Base-by-base conservation (phyloP, 2,113 vertebrate genomes). In the Sarotherodon lohbergeri region DNA sequence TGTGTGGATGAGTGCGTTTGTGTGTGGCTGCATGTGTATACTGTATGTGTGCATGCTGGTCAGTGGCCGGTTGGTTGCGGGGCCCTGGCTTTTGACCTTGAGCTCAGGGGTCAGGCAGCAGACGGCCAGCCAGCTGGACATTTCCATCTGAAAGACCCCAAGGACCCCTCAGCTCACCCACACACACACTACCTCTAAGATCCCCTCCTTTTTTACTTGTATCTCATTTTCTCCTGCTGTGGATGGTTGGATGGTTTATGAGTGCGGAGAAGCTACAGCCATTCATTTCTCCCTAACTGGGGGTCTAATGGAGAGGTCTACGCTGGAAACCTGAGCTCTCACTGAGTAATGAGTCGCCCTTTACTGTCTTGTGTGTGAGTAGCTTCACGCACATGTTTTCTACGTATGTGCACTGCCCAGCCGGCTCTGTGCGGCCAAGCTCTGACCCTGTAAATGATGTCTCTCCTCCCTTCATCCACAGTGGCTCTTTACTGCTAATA, bases 91-190 rank as follows among this genome's bases (percentile, higher is more conserved):
- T 97, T 97, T 98, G 98, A 98, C 98, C 98, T 97, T 97, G 97
- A 97, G 97, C 97, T 96, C 96, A 97, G 96, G 96, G 98, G 97
- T 98, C 98, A 98, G 96, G 96, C 97, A 98, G 97, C 98, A 98
- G 98, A 98, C 98, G 98, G 98, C 96, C 97, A 94, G 97, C 97
- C 98, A 99, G 98, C 98, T 99, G 98, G 97, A 97, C 97, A 98
- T 98, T 99, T 98, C 97, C 98, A 99, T 98, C 97, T 98, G 96
- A 98, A 98, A 98, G 97, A 95, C 95, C 95, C 93, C 19, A 12
- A 94, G 92, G 94, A 94, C 94, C 93, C 91, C 79, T 86, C 76
- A 50, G 27, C 43, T 76, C 71, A 50, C 43, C 9, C 50, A 80
- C 43, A 8, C 84, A 88, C 86, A 84, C 76, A 52, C 86, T 63